Conservation (phyloP, 2,888 invertebrate genomes). For the Megamerina dolium region DNA sequence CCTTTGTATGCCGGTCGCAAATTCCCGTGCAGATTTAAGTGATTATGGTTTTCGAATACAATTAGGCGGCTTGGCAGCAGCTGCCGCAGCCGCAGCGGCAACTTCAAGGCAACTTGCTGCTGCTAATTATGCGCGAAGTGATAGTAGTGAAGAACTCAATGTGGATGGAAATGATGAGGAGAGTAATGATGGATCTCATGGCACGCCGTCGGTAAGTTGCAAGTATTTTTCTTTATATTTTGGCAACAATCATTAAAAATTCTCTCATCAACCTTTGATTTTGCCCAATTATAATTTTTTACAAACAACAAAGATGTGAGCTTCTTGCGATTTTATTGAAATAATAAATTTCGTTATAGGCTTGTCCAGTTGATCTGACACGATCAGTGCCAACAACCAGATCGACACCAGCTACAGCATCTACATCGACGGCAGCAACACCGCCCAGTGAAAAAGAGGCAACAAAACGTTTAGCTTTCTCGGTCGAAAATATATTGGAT, state of each 20-base stretch:
- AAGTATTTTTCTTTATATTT: too few relatives aligned
- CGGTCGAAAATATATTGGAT: slow-evolving; percentile 85
- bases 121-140: slow-evolving; percentile 48
- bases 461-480: slow-evolving; percentile 67
- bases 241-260: too few relatives aligned
- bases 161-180: slow-evolving; percentile 50
- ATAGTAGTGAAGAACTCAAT: slow-evolving; percentile 50
- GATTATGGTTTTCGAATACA: slow-evolving; percentile 51
- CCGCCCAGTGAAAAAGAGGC: slow-evolving; percentile 44
- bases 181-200: slow-evolving; percentile 48
- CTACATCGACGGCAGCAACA: slow-evolving; percentile 35
- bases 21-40: slow-evolving; percentile 41
- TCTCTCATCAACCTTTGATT: not conserved
- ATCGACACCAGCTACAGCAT: slow-evolving; percentile 21
- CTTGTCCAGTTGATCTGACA: slow-evolving; percentile 49
- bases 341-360: slow-evolving; percentile 28
- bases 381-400: slow-evolving; percentile 37
- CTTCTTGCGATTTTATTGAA: too few relatives aligned
- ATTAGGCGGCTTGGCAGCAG: slow-evolving; percentile 48
- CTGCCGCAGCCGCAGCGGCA: slow-evolving; percentile 45
- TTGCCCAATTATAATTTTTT: not conserved
- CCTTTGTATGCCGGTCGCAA: slow-evolving; percentile 17
- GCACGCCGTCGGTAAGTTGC: slow-evolving; percentile 48
- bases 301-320: too few relatives aligned
- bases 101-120: slow-evolving; percentile 44